Evolutionary conservation across 1,140 invertebrate species (phyloP), one percentile per base, ranked within the genome.

Genomic region (Saccostrea echinata): DNA sequence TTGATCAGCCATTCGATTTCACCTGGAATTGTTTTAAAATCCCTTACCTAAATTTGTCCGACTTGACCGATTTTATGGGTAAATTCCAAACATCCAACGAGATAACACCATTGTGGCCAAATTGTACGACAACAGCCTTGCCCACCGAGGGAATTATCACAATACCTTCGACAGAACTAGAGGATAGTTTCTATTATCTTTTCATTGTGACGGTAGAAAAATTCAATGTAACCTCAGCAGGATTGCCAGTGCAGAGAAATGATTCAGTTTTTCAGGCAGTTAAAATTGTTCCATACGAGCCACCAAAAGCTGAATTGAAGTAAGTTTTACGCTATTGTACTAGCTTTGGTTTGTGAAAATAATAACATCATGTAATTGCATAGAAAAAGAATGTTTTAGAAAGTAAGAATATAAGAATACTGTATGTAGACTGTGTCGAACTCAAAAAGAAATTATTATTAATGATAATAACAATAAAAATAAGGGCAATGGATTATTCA

Each of bases 221-320:
- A 33, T 30, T 76, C 13, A 76, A 76, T 27, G 13, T 30, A 33
- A 76, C 68, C 9, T 76, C 68, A 12, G 68, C 27, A 27, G 27
- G 27, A 8, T 30, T 76, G 24, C 16, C 68, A 18, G 16, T 76
- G 33, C 24, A 16, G 11, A 76, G 68, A 27, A 76, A 76, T 30
- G 68, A 76, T 33, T 30, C 27, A 76, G 27, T 13, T 76, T 76
- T 76, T 27, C 68, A 76, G 30, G 68, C 68, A 76, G 68, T 76
- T 33, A 12, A 76, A 27, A 76, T 76, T 30, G 68, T 76, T 76
- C 68, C 68, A 76, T 76, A 76, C 27, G 68, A 30, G 27, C 68
- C 68, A 76, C 68, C 68, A 16, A 76, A 30, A 76, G 27, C 68
- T 11, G 68, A 76, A 30, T 18, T 76, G 30, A 76, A 33, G 68